A percentile compares a stretch with the other conserved stretches of the same genome.
Evolutionary conservation across 2,797 vertebrate genomes (phyloP).

Genomic region (Neosilurus hyrtlii): DNA sequence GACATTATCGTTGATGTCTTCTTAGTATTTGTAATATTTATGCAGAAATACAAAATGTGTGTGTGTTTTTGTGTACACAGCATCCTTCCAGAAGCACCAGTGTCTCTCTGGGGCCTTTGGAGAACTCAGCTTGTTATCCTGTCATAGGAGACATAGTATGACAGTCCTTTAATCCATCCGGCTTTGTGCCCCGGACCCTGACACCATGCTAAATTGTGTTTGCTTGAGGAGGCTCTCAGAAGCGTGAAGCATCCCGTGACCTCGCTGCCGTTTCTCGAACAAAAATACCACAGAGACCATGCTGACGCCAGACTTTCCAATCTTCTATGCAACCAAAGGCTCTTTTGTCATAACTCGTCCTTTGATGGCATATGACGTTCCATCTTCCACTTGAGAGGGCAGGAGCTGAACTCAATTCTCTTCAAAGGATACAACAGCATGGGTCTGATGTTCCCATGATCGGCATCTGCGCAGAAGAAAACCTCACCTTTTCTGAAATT

Average conservation of each 20-base stretch:
- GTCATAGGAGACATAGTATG: slow-evolving; percentile 51
- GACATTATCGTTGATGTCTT: background rate
- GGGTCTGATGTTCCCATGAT: slow-evolving; percentile 44
- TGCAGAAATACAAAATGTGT: background rate
- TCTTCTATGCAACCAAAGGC: slow-evolving; percentile 46
- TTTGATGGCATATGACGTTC: slow-evolving; percentile 57
- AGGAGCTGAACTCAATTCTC: slow-evolving; percentile 54
- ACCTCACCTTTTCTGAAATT: slow-evolving; percentile 9
- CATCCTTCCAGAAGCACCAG: slow-evolving; percentile 38
- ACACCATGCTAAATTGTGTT: slow-evolving; percentile 61
- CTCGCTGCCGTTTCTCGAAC: slow-evolving; percentile 41
- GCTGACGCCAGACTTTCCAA: slow-evolving; percentile 49
- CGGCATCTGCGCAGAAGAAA: slow-evolving; percentile 18
- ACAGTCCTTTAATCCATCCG: slow-evolving; percentile 62
- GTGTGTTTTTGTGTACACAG: background rate
- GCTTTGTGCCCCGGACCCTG: slow-evolving; percentile 65
- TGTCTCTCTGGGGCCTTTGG: slow-evolving; percentile 20
- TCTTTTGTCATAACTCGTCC: slow-evolving; percentile 58
- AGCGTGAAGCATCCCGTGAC: slow-evolving; percentile 44
- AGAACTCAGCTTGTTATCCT: slow-evolving; percentile 59
- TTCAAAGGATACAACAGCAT: slow-evolving; percentile 44
- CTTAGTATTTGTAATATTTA: background rate
- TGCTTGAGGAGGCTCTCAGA: slow-evolving; percentile 63
- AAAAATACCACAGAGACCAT: slow-evolving; percentile 48
- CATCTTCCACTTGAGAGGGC: slow-evolving; percentile 57